Conservation (phyloP, 2,797 vertebrate species). For the Pogoniulus pusillus region DNA sequence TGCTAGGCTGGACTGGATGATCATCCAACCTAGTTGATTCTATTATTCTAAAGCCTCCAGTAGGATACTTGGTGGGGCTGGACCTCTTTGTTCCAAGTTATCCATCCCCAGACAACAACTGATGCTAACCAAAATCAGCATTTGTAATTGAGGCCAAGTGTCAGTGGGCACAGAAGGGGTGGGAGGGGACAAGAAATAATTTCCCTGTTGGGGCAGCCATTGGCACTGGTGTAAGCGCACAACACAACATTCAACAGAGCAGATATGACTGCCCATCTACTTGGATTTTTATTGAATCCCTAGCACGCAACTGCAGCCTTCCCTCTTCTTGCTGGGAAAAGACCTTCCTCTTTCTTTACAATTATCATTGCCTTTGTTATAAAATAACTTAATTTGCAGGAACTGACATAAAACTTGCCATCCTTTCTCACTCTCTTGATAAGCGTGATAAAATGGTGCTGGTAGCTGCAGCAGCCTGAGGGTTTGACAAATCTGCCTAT, state of each 20-base stretch:
- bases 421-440: background rate
- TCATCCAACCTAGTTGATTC: too few species aligned
- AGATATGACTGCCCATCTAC: background rate
- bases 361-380: background rate
- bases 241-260: accelerated
- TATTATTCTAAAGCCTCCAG: too few species aligned
- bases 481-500: background rate
- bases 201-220: background rate
- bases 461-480: background rate
- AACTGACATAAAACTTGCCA: background rate
- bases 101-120: background rate
- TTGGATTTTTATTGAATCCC: background rate
- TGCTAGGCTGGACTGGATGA: too few species aligned
- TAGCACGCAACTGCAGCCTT: background rate
- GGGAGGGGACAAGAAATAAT: background rate
- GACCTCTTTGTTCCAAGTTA: background rate
- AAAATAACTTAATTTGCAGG: background rate
- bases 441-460: background rate
- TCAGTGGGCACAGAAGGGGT: background rate
- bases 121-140: background rate
- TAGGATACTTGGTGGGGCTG: background rate
- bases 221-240: background rate
- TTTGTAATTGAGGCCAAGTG: background rate
- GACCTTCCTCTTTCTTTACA: background rate
- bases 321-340: background rate